These are phyloP conservation scores for Myocastor coypus DNA, from an alignment of 2,113 vertebrate species.

Conservation along the genomic window DNA sequence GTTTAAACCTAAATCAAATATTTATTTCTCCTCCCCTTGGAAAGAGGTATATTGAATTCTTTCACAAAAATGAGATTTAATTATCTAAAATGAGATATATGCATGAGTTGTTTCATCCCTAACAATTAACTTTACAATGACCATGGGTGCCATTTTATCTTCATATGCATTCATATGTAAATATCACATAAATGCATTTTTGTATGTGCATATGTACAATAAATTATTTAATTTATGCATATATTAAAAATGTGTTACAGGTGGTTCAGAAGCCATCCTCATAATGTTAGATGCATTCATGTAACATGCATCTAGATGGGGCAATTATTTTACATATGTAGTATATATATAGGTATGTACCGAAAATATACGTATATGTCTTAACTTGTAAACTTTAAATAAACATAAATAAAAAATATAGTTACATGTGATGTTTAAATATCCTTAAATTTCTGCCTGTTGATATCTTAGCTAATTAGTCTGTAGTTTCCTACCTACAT, in stretches of 20 bases:
- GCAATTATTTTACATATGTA: background rate
- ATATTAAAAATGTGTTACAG: background rate
- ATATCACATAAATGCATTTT: background rate
- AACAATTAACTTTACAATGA: background rate
- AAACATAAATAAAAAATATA: background rate
- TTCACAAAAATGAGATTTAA: slow-evolving; percentile 22
- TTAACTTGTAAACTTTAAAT: background rate
- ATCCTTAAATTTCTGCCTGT: slow-evolving; percentile 8
- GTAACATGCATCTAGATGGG: background rate
- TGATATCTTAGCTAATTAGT: slow-evolving; percentile 64
- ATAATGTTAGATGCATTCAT: background rate
- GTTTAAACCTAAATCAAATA: slow-evolving; percentile 57
- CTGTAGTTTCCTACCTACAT: slow-evolving; percentile 50
- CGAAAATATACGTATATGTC: background rate
- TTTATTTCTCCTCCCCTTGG: background rate
- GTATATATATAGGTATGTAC: background rate
- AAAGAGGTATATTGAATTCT: slow-evolving; percentile 27
- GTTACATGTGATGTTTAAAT: slow-evolving; percentile 39
- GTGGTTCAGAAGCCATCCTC: background rate
- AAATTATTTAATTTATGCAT: background rate
- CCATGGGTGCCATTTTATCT: background rate
- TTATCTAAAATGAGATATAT: slow-evolving; percentile 23
- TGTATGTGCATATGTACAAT: background rate
- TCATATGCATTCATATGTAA: background rate
- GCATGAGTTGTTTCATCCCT: background rate